phyloP scores from a whole-genome alignment of 2,113 vertebrate species.

The Hemiscyllium ocellatum region DNA sequence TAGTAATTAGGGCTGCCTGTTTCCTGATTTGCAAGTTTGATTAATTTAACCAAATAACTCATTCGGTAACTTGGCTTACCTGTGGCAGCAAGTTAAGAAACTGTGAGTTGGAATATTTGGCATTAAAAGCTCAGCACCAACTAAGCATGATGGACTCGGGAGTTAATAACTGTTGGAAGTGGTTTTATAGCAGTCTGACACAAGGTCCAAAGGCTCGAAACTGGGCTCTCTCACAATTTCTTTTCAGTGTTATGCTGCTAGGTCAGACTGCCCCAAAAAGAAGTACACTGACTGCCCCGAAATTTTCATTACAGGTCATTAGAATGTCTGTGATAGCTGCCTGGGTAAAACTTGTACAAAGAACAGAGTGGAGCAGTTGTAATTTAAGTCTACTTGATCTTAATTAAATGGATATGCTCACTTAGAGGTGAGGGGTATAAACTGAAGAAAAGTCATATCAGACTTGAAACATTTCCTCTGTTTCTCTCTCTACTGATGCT shows the following conservation, averaged over 20 bases:
- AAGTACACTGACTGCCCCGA: neutral
- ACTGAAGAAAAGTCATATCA: no score
- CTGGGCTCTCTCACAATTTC: neutral
- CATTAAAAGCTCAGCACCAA: neutral
- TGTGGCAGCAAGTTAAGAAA: neutral
- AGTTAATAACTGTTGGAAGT: neutral
- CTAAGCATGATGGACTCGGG: neutral
- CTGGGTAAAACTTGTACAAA: no score
- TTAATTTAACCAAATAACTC: slow-evolving; percentile 14
- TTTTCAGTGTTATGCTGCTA: neutral
- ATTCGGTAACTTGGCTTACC: neutral
- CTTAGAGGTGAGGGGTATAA: neutral
- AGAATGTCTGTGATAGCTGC: neutral
- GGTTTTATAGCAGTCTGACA: neutral
- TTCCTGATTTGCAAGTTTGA: neutral
- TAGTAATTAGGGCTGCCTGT: neutral
- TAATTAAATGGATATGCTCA: neutral
- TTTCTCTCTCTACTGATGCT: no score
- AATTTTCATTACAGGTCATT: neutral
- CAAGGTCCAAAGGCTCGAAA: neutral
- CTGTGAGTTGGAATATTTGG: neutral
- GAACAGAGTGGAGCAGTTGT: neutral
- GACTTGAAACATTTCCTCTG: no score
- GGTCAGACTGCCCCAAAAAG: neutral
- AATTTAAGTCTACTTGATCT: neutral